Conservation (phyloP, 2,888 invertebrate species). For the Pardosa pseudoannulata region DNA sequence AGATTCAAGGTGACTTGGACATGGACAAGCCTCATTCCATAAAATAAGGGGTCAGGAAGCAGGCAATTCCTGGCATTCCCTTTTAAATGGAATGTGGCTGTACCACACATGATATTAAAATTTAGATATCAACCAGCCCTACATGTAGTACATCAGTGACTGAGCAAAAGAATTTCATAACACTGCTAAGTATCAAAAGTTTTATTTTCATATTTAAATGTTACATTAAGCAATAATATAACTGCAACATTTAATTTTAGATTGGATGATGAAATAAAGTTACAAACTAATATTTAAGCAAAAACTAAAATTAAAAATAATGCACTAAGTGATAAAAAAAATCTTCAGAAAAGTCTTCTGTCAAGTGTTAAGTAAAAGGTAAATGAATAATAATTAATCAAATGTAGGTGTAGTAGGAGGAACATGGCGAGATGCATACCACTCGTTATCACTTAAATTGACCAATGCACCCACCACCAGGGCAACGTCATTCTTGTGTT, state of each 20-base stretch:
- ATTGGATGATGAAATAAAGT: background rate
- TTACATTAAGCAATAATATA: conserved; percentile 6
- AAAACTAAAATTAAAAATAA: background rate
- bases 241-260: background rate
- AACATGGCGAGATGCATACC: conserved; percentile 65
- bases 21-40: no score
- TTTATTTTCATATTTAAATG: conserved; percentile 16
- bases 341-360: background rate
- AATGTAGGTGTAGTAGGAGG: conserved; percentile 32
- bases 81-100: no score
- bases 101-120: no score
- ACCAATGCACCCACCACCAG: conserved; percentile 71
- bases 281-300: background rate
- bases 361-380: background rate
- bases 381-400: conserved; percentile 20
- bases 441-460: conserved; percentile 58
- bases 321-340: conserved; percentile 7
- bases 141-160: no score
- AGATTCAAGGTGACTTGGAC: no score
- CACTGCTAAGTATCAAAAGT: background rate
- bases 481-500: conserved; percentile 72
- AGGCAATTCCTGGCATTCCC: no score
- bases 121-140: no score
- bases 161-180: no score
- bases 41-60: no score